Percentiles rank a stretch among this genome's conserved stretches.
phyloP scores from a whole-genome alignment of 1,140 invertebrate genomes.

The Vollenhovia emeryi region DNA sequence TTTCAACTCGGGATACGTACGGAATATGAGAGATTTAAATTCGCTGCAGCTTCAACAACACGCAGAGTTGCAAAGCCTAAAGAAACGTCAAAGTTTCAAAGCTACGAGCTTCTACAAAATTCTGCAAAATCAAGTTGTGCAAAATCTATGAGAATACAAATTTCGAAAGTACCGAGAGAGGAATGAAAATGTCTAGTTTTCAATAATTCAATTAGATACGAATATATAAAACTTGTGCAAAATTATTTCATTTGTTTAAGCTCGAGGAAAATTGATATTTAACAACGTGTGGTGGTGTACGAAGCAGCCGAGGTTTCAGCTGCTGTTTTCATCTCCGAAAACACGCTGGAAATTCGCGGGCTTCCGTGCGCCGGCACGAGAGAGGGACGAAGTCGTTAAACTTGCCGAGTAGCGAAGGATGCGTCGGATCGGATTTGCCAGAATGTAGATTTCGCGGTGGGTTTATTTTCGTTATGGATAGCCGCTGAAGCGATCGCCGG shows the following conservation, averaged over 20 bases:
- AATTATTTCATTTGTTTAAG: neutral
- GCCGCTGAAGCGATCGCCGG: slow-evolving; percentile 45
- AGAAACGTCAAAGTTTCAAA: neutral
- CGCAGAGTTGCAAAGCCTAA: neutral
- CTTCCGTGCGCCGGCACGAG: neutral
- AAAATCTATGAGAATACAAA: neutral
- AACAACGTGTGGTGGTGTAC: neutral
- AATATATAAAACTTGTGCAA: neutral
- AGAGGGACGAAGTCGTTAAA: slow-evolving; percentile 49
- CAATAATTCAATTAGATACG: neutral
- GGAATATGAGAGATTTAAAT: neutral
- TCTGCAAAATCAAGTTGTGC: neutral
- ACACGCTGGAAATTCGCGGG: neutral
- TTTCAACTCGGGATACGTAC: too few relatives aligned
- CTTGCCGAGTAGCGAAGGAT: slow-evolving; percentile 60
- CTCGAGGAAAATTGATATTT: neutral
- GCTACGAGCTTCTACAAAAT: neutral
- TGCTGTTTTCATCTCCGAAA: too few relatives aligned
- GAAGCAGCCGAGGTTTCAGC: too few relatives aligned
- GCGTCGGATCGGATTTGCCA: slow-evolving; percentile 66
- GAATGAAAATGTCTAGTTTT: neutral
- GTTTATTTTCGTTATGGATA: slow-evolving; percentile 69
- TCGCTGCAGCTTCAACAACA: neutral
- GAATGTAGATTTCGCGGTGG: slow-evolving; percentile 51
- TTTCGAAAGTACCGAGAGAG: neutral